phyloP scores from a whole-genome alignment of 53 echinoderm and acorn worm species.

The Pentamera pediparva region DNA sequence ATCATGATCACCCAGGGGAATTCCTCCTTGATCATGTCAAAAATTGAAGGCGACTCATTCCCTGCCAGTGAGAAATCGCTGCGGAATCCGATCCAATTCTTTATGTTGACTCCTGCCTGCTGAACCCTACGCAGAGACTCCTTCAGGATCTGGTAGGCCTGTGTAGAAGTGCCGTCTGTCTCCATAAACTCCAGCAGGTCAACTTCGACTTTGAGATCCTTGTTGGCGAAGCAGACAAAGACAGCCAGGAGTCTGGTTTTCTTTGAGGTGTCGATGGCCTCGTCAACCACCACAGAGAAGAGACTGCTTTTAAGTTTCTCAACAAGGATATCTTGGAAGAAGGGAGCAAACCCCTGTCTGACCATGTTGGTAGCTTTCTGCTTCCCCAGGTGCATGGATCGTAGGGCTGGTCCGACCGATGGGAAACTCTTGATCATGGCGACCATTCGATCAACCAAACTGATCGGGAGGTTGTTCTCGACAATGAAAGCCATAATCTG shows the following conservation, averaged over 20 bases:
- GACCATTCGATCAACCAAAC: conserved; percentile 28
- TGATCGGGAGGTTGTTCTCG: conserved; percentile 33
- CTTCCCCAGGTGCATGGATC: conserved; percentile 21
- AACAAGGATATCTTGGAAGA: conserved; percentile 16
- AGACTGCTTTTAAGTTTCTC: not conserved
- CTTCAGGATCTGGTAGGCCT: not conserved
- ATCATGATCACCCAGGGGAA: conserved; percentile 10
- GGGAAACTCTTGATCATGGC: conserved; percentile 21
- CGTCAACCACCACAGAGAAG: conserved; percentile 16
- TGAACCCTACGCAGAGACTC: conserved; percentile 7
- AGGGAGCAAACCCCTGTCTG: conserved; percentile 25
- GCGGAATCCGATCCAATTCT: conserved; percentile 23
- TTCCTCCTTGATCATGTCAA: not conserved
- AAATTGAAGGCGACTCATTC: not conserved
- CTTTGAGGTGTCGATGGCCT: conserved; percentile 12
- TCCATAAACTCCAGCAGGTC: conserved; percentile 20
- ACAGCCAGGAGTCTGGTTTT: not conserved
- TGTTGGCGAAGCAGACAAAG: conserved; percentile 13
- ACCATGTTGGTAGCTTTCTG: conserved; percentile 37
- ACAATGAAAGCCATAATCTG: conserved; percentile 36
- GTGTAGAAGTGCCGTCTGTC: not conserved
- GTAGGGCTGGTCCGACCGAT: conserved; percentile 16
- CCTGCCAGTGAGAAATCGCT: not conserved
- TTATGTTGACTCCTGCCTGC: conserved; percentile 11
- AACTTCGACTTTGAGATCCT: not conserved